A percentile compares a stretch with the other conserved stretches of the same genome.
Conservation (phyloP, 2,113 vertebrate species). For the Polyodon spathula region DNA sequence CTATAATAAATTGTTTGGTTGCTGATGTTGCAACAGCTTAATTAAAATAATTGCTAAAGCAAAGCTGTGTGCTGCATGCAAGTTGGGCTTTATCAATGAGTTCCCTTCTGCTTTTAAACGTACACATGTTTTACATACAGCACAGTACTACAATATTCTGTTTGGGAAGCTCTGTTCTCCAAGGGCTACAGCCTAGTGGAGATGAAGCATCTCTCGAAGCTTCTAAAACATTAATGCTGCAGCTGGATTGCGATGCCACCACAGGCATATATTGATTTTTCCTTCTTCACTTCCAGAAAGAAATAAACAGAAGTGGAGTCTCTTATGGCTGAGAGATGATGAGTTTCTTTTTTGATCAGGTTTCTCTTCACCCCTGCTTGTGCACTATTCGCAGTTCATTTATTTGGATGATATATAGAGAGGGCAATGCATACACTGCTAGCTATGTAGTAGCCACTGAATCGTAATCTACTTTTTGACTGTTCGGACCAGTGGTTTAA, state of each 20-base stretch:
- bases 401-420: conserved; percentile 41
- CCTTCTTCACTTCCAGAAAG: conserved; percentile 48
- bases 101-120: conserved; percentile 18
- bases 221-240: conserved; percentile 65
- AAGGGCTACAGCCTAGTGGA: conserved; percentile 17
- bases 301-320: conserved; percentile 39
- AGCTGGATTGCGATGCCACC: conserved; percentile 59
- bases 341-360: conserved; percentile 40
- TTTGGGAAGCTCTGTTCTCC: conserved; percentile 27
- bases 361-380: conserved; percentile 33
- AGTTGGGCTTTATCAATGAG: conserved; percentile 19
- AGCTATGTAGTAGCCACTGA: conserved; percentile 36
- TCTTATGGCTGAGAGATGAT: conserved; percentile 41
- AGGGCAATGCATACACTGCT: conserved; percentile 30
- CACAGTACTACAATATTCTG: conserved; percentile 28
- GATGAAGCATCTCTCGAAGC: conserved; percentile 42
- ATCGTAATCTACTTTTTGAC: conserved; percentile 16
- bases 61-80: conserved; percentile 6
- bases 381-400: conserved; percentile 40
- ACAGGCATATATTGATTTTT: conserved; percentile 63
- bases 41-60: conserved; percentile 18
- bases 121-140: conserved; percentile 3
- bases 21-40: too few species aligned
- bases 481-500: too few species aligned
- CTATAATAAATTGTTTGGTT: conserved; percentile 42